phyloP scores from a whole-genome alignment of 2,797 vertebrate genomes.

The Alectoris magna region DNA sequence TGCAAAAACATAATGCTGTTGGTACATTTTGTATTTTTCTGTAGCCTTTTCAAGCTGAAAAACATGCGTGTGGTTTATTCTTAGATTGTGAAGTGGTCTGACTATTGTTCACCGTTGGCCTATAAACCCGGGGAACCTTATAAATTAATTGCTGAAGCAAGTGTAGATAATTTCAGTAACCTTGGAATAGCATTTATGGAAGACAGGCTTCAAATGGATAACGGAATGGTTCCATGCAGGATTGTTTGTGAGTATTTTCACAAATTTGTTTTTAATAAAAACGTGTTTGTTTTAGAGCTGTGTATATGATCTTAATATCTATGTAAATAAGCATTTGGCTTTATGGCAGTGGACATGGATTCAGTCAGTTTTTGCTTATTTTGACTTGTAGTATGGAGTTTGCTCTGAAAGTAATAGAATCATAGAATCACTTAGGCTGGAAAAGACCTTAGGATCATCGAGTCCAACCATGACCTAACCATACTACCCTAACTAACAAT shows the following conservation, averaged over 20 bases:
- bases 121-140: conserved; percentile 86
- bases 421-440: no score
- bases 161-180: conserved; percentile 90
- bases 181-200: conserved; percentile 95
- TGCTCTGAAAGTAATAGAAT: no score
- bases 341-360: not conserved
- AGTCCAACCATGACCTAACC: no score
- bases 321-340: rapidly evolving
- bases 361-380: not conserved
- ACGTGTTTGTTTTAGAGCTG: rapidly evolving
- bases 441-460: no score
- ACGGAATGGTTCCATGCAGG: conserved; percentile 89
- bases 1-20: not conserved
- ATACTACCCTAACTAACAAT: no score
- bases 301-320: rapidly evolving
- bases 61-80: not conserved
- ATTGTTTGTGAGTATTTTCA: conserved; percentile 88
- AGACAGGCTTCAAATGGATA: conserved; percentile 90
- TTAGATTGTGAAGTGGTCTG: conserved; percentile 91
- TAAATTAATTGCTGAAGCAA: conserved; percentile 88
- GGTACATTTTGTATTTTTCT: not conserved
- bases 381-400: not conserved
- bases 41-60: not conserved
- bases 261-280: not conserved
- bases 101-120: conserved; percentile 90